Evolutionary conservation across 2,797 vertebrate species (phyloP), one percentile per base, ranked within the genome.

Genomic region (Novumbra hubbsi): DNA sequence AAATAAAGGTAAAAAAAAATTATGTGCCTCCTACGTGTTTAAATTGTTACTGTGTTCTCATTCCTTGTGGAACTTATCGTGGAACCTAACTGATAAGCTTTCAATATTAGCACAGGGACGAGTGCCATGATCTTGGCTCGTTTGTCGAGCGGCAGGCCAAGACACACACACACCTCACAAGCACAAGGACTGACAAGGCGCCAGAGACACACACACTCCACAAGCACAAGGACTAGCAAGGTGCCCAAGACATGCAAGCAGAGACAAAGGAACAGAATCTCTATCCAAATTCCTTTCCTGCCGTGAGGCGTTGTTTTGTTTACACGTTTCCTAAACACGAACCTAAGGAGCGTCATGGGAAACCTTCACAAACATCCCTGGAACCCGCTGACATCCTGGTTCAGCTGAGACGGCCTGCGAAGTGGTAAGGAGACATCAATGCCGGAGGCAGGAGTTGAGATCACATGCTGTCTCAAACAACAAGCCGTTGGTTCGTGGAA

Each of bases 261-360:
- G 41, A 45, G 8, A 45, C 41, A 41, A 4, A 45, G 12, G 41
- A 11, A 14, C 11, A 12, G 6, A 12, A 45, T 11, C 41, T 45
- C 41, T 45, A 45, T 45, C 3, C 41, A 45, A 45, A 11, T 12
- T 45, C 41, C 6, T 45, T 15, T 60, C 80, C 81, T 85, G 78
- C 80, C 69, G 81, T 78, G 81, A 85, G 83, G 81, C 82, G 65
- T 71, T 76, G 72, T 76, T 83, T 81, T 88, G 84, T 89, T 86
- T 91, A 80, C 65, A 71, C 73, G 80, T 86, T 81, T 77, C 82
- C 77, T 83, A 80, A 15, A 75, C 48, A 27, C 80, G 81, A 68
- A 28, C 86, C 78, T 74, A 62, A 68, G 68, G 38, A 74, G 63
- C 50, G 78, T 73, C 77, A 71, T 68, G 45, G 27, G 78, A 85